Base-by-base conservation (phyloP, 2,797 vertebrate genomes). In the Chiloscyllium punctatum region DNA sequence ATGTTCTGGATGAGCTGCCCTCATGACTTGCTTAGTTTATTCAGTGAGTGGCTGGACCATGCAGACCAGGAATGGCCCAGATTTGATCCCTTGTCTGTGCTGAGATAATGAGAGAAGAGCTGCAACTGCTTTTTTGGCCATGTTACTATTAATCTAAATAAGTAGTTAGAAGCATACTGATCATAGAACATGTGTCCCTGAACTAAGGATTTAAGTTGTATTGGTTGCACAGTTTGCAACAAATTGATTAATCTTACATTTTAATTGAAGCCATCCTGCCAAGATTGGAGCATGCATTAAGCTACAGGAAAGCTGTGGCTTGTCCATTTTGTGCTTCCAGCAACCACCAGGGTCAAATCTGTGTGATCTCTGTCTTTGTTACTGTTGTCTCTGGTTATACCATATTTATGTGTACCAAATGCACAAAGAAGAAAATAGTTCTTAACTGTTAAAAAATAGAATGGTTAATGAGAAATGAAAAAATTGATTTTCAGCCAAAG, bases 391-490 rank as follows among this genome's bases (percentile, higher is more conserved):
- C 72, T 95, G 94, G 23, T 71, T 74, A 53, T 74, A 72, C 48
- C 94, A 51, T 53, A 71, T 77, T 66, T 51, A 42, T 94, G 48
- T 77, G 94, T 95, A 95, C 94, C 94, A 95, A 95, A 95, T 95
- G 16, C 71, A 30, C 90, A 94, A 94, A 53, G 71, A 33, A 57
- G 71, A 72, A 74, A 77, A 77, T 72, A 21, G 69, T 77, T 95
- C 48, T 23, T 27, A 57, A 57, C 4, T 74, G 94, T 95, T 95
- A 57, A 48, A 48, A 30, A 92, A 53, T 48, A 8, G 48, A n/a
- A 18, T 48, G 16, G 94, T 33, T 53, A 74, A 53, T 51, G 68
- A 48, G 69, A 94, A 69, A 74, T 7, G 11, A 94, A 69, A 94
- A 94, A 42, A 69, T 48, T 51, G 23, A 94, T 94, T 95, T 27